Percentiles rank a stretch among this genome's conserved stretches.
Evolutionary conservation across 2,888 invertebrate species (phyloP).

Genomic region (Ashinkailepas kermadecensis): DNA sequence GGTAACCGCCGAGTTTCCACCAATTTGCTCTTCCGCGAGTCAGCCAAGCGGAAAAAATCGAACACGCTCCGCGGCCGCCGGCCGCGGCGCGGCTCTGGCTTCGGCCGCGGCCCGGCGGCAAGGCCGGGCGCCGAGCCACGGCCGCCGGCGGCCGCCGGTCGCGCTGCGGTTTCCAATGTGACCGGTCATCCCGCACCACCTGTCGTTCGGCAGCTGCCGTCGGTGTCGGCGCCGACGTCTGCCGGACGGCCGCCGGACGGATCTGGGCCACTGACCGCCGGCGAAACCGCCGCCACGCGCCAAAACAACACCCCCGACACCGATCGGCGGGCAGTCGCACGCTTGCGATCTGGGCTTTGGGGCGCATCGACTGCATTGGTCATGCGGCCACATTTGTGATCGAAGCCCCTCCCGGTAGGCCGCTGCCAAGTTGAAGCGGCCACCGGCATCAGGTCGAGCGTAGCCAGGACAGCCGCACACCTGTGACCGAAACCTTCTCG

Average conservation of each 20-base stretch:
- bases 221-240: background rate
- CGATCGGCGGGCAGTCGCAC: too few relatives aligned
- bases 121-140: background rate
- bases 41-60: slow-evolving; percentile 13
- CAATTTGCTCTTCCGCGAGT: background rate
- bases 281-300: background rate
- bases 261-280: background rate
- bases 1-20: background rate
- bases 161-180: background rate
- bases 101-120: background rate
- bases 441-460: too few relatives aligned
- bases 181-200: background rate
- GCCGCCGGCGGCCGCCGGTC: background rate
- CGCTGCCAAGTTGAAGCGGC: too few relatives aligned
- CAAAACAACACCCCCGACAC: too few relatives aligned
- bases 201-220: background rate
- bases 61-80: background rate
- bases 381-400: too few relatives aligned
- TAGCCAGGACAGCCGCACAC: too few relatives aligned
- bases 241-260: background rate
- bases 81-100: background rate
- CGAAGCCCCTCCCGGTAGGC: too few relatives aligned
- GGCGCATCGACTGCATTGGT: too few relatives aligned
- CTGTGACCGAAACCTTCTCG: too few relatives aligned
- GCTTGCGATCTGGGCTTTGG: too few relatives aligned